Base-by-base conservation (phyloP, 2,797 vertebrate genomes). In the Micropoecilia bifurca region DNA sequence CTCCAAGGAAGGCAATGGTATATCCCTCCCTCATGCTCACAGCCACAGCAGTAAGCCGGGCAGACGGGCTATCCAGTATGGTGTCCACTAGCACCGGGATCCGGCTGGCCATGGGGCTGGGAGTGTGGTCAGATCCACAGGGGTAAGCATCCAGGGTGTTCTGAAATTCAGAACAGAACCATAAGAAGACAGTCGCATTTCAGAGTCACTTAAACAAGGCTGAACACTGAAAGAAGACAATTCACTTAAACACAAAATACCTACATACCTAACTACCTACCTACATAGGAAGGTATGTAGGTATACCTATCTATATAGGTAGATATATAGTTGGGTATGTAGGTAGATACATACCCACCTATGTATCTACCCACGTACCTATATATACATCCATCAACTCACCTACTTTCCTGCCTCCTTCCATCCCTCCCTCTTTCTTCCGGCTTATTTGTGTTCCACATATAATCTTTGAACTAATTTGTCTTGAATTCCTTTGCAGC, bases 61-160 rank as follows among this genome's bases (percentile, higher is more conserved):
- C 96, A 0, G 96, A 96, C 0, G 94, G 95, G 87, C 96, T 97
- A 92, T 99, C 96, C 88, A 99, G 85, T 73, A 99, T 95, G 0
- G 97, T 96, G 9, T 95, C 92, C 4, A 96, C 95, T 86, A 97
- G 96, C 75, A 99, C 93, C 0, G 97, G 90, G 0, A 97, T 88
- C 1, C 96, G 92, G 88, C 98, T 99, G 90, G 98, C 98, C 97
- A 99, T 99, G 0, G 98, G 98, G 87, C 98, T 99, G 68, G 98
- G 98, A 1, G 98, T 99, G 93, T 99, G 98, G 94, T 99, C 98
- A 2, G 98, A 99, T 78, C 98, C 98, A 59, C 98, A 99, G 0
- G 98, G 98, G 85, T 99, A 99, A 2, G 97, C 96, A 5, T 98
- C 97, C 50, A 99, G 91, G 5, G 98, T 99, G 82, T 99, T 99